phyloP scores from a whole-genome alignment of 2,113 vertebrate species.

The Percopsis transmontana region DNA sequence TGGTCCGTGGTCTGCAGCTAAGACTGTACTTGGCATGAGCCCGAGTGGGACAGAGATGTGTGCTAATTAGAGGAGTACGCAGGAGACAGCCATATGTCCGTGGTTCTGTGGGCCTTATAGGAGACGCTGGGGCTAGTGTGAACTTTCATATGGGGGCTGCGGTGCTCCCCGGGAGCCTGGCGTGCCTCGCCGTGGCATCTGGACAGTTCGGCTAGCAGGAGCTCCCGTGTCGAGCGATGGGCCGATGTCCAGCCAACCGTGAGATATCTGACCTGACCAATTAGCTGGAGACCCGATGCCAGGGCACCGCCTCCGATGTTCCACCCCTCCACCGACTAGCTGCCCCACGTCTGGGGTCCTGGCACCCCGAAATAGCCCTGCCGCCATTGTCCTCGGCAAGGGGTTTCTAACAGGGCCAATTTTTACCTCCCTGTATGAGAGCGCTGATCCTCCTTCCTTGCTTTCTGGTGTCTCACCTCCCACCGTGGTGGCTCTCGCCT shows the following conservation, averaged over 20 bases:
- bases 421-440: neutral
- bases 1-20: neutral
- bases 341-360: constrained; percentile 28
- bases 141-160: constrained; percentile 33
- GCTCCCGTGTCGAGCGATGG: constrained; percentile 60
- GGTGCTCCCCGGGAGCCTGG: constrained; percentile 52
- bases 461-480: constrained; percentile 40
- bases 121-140: constrained; percentile 45
- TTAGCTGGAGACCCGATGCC: constrained; percentile 78
- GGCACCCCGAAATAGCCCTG: constrained; percentile 26
- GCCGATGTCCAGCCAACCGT: constrained; percentile 71
- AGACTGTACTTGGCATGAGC: neutral
- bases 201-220: constrained; percentile 68
- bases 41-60: constrained; percentile 30
- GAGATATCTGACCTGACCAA: constrained; percentile 83
- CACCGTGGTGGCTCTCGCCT: constrained; percentile 4
- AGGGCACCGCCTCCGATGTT: constrained; percentile 59
- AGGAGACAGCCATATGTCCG: constrained; percentile 72
- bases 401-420: constrained; percentile 24
- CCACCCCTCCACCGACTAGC: constrained; percentile 23
- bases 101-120: constrained; percentile 53
- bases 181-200: constrained; percentile 75
- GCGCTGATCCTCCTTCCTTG: neutral
- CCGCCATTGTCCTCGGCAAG: constrained; percentile 14
- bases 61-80: constrained; percentile 54